Conservation (phyloP, 1,140 invertebrate genomes). For the Drosophila melanica region DNA sequence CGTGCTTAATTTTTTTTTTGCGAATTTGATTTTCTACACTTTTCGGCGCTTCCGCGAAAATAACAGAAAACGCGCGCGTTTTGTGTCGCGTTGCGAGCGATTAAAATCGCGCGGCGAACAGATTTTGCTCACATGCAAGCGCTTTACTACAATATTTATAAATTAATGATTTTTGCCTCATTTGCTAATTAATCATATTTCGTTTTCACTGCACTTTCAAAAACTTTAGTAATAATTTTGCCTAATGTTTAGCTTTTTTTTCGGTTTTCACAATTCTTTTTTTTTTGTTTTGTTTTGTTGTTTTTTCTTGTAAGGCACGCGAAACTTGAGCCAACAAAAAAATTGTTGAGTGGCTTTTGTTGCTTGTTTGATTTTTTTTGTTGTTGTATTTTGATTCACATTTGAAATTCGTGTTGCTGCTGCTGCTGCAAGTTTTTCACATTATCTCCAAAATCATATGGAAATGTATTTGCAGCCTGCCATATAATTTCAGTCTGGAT, state of each 20-base stretch:
- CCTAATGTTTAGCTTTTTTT: conserved; percentile 50
- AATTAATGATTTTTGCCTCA: conserved; percentile 63
- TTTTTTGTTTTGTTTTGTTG: no score
- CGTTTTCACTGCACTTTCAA: conserved; percentile 81
- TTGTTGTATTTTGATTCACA: conserved; percentile 42
- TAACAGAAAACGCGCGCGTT: conserved; percentile 51
- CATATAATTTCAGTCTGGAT: conserved; percentile 55
- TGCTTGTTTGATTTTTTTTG: neutral
- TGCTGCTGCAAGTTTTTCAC: conserved; percentile 58
- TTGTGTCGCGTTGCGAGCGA: conserved; percentile 50
- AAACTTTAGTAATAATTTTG: conserved; percentile 73
- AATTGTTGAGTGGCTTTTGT: conserved; percentile 21
- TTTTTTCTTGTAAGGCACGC: conserved; percentile 26
- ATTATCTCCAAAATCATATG: conserved; percentile 74
- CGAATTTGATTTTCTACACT: conserved; percentile 8
- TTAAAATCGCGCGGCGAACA: conserved; percentile 60
- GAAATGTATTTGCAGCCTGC: conserved; percentile 50
- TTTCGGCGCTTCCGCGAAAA: conserved; percentile 23
- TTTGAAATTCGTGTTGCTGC: conserved; percentile 54
- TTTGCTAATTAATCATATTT: conserved; percentile 82
- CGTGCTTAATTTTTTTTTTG: conserved; percentile 9
- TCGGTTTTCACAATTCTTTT: conserved; percentile 67
- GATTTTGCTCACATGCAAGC: conserved; percentile 62
- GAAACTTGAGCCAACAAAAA: conserved; percentile 18
- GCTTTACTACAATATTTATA: conserved; percentile 60